phyloP scores from a whole-genome alignment of 2,888 invertebrate genomes.

The Dorcus parallelipipedus region DNA sequence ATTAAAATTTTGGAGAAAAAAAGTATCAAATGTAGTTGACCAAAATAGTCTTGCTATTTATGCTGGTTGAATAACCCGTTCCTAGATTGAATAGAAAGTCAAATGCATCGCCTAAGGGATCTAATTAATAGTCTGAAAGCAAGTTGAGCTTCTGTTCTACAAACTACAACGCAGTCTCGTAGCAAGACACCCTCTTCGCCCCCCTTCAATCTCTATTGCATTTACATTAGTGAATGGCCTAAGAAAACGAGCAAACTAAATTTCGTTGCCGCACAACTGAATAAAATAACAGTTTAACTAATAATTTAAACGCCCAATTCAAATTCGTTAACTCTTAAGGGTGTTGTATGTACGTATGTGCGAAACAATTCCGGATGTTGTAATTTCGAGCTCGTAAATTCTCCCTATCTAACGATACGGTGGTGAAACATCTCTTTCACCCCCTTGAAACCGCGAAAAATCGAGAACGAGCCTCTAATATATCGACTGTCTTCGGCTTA shows the following conservation, averaged over 20 bases:
- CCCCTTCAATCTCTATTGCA: background rate
- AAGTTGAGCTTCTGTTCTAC: background rate
- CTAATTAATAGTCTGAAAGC: conserved; percentile 13
- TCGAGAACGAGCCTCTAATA: conserved; percentile 5
- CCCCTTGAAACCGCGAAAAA: conserved; percentile 1
- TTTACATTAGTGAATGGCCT: background rate
- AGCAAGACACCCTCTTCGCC: conserved; percentile 1
- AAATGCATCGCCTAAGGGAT: conserved; percentile 4
- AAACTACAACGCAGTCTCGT: conserved; percentile 2
- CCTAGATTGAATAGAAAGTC: conserved; percentile 7
- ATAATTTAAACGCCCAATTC: conserved; percentile 1
- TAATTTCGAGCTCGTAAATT: too few relatives aligned
- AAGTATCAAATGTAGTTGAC: background rate
- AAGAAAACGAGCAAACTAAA: conserved; percentile 9
- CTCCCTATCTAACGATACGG: too few relatives aligned
- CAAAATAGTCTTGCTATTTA: background rate
- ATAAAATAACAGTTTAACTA: background rate
- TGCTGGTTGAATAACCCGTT: background rate
- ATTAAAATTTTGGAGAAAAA: too few relatives aligned
- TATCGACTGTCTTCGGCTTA: conserved; percentile 15
- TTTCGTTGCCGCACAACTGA: conserved; percentile 2
- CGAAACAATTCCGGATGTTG: too few relatives aligned
- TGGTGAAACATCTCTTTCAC: too few relatives aligned
- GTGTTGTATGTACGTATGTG: too few relatives aligned
- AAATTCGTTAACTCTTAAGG: background rate